Percentiles rank a stretch among this genome's conserved stretches.
Conservation (phyloP, 2,113 vertebrate species). For the Chloropsis cyanopogon region DNA sequence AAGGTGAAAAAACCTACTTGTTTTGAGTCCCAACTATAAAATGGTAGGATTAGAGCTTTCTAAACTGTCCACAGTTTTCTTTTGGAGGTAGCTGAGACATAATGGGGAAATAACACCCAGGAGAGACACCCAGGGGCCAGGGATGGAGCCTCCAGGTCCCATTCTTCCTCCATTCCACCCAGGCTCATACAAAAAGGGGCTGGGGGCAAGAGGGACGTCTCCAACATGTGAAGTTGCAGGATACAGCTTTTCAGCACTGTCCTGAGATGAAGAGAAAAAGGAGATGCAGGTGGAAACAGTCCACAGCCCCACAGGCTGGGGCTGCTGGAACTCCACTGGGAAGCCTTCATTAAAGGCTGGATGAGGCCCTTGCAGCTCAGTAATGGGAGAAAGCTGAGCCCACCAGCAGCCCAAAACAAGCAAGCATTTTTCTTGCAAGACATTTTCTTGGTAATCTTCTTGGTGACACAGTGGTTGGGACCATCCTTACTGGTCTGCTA, state of each 20-base stretch:
- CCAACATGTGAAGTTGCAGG: fast-evolving
- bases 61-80: neutral
- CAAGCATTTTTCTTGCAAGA: conserved; percentile 45
- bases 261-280: neutral
- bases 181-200: neutral
- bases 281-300: fast-evolving
- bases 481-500: neutral
- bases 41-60: neutral
- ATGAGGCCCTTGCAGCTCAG: neutral
- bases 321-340: neutral
- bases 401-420: neutral
- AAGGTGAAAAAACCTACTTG: neutral
- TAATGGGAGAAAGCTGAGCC: neutral
- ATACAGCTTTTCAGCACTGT: neutral
- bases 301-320: fast-evolving
- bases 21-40: neutral
- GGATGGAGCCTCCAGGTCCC: neutral
- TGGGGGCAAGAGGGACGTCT: neutral
- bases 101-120: neutral
- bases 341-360: neutral
- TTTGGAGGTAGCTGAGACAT: neutral
- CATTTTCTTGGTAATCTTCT: conserved; percentile 30
- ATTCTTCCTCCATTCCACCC: neutral
- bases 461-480: conserved; percentile 42
- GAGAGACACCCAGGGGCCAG: neutral